Base-by-base conservation (phyloP, 2,888 invertebrate genomes). In the Trypoxylon attenuatum region DNA sequence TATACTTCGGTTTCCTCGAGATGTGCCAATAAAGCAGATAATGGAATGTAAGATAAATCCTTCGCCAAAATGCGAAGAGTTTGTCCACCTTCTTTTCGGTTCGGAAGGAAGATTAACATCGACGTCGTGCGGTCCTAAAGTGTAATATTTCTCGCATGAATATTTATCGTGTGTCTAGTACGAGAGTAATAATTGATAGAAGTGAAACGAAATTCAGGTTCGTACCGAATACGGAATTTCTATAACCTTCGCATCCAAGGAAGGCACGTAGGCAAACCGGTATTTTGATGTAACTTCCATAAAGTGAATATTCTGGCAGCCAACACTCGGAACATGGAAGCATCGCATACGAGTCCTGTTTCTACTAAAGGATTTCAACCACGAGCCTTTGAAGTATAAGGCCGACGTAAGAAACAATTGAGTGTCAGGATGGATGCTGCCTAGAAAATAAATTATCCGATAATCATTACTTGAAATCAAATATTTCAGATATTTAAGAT, bases 331-430 rank as follows among this genome's bases (percentile, higher is more conserved):
- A 60, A 90, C 89, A 80, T 91, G 89, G 87, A 95, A 95, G 63
- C 92, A 90, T 29, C 90, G 90, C 1, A 88, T 80, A 51, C 76
- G 80, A 0, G 92, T 92, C 15, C 81, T 76, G 2, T 80, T 82
- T 8, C 85, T 82, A 62, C 91, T 90, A 82, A 95, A 95, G 0
- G 91, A 88, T 21, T 89, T 89, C 64, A 91, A 89, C 95, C 95
- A 95, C 8, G 90, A 90, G n/a, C 94, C 94, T 69, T 93, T 92
- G 88, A 94, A 94, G 84, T 93, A 94, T 78, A 95, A 88, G 0
- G 93, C 93, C 77, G 94, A 94, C 74, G 94, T 92, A 46, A 95
- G 88, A 25, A 95, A 86, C 88, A 94, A 89, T 74, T 91, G 88
- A 0, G 92, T 91, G 2, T 89, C 82, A 0, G 89, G 83, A 19